Evolutionary conservation across 2,888 invertebrate genomes (phyloP), one percentile per base, ranked within the genome.

Genomic region (Stegana nigrithorax): DNA sequence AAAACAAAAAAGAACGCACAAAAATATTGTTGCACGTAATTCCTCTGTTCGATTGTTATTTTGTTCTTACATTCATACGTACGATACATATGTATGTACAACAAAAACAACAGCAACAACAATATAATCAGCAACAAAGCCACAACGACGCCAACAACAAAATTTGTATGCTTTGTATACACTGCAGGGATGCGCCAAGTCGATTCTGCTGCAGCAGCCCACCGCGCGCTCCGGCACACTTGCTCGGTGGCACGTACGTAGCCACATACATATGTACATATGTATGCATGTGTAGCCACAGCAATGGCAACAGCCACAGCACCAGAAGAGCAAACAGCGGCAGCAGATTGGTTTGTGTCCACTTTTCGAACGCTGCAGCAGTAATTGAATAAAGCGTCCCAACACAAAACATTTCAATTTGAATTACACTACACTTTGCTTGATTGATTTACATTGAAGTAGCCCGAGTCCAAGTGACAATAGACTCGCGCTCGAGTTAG

Each of bases 371-470:
- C n/a, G 47, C 36, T 36, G 12, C 12, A 36, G 23, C 21, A 47
- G 8, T 47, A 47, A 47, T 47, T 47, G 21, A 47, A 47, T 47
- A 47, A 47, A 21, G n/a, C 12, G 47, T 47, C 47, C n/a, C 23
- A 47, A 47, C 21, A 47, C 47, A 47, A 47, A 47, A 47, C 47
- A 47, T 17, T 47, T 47, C 47, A 47, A 47, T 47, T 47, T 47
- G 10, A 36, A 36, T n/a, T n/a, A n/a, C n/a, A n/a, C n/a, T n/a
- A n/a, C n/a, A n/a, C n/a, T 36, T 36, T 36, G 10, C n/a, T n/a
- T n/a, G n/a, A n/a, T n/a, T n/a, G n/a, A n/a, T n/a, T n/a, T n/a
- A n/a, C n/a, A n/a, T n/a, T n/a, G n/a, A n/a, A n/a, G n/a, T n/a
- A n/a, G n/a, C n/a, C n/a, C n/a, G n/a, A n/a, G n/a, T n/a, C n/a